Base-by-base conservation (phyloP, 2,888 invertebrate genomes). In the Linnaemya tessellans region DNA sequence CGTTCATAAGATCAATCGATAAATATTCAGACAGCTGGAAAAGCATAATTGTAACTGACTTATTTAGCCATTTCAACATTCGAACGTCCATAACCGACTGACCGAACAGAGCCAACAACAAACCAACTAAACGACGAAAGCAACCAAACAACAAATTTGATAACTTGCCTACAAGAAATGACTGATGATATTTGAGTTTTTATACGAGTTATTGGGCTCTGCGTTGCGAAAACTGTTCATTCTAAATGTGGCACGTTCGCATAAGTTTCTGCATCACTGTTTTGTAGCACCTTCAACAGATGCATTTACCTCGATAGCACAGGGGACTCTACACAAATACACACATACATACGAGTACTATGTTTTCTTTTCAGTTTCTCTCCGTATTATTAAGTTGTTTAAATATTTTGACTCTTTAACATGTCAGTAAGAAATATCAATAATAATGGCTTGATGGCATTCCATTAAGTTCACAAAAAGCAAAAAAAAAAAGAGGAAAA, bases 1-100 rank as follows among this genome's bases (percentile, higher is more conserved):
- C 85, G 80, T 82, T 82, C 79, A 82, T n/a, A 65, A 82, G 85
- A 85, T 85, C 82, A 82, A 82, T 85, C 85, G 85, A 85, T 82
- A 85, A 82, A 85, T 75, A 82, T 85, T 71, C 79, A 75, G 84
- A 90, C 91, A 91, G 91, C 91, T 91, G 91, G 88, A 91, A 89
- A 89, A 88, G 88, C 88, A 87, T 88, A 88, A 87, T 88, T 88
- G 87, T 87, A 87, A 84, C 87, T 86, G 87, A 86, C 86, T 84
- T 81, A 71, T 82, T 75, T 71, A 58, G 18, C 13, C 70, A 65
- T 64, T 58, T 38, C 64, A 65, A 79, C 49, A 25, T 54, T 18
- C 46, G 46, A 56, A 46, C 41, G 35, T 10, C 15, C 43, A 38
- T 30, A 41, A 22, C 41, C 25, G 56, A 41, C 25, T 9, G 51